These are phyloP conservation scores for Pogonognathellus flavescens DNA, from an alignment of 1,140 invertebrate species.

Conservation along the genomic window DNA sequence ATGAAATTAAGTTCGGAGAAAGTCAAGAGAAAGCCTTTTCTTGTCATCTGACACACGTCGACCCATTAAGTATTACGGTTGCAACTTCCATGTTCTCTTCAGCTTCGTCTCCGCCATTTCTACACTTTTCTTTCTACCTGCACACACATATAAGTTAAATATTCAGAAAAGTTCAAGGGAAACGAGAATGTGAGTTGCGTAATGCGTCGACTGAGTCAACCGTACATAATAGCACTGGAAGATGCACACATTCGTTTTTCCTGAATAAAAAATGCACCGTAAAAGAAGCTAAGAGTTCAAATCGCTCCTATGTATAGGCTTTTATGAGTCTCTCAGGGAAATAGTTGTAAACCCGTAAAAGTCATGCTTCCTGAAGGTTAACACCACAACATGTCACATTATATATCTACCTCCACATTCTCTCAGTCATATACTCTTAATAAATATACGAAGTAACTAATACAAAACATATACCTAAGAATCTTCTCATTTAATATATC, in stretches of 20 bases:
- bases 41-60: conserved; percentile 40
- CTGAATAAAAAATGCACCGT: conserved; percentile 52
- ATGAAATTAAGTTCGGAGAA: conserved; percentile 18
- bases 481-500: too few relatives aligned
- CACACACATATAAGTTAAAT: background rate
- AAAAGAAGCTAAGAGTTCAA: conserved; percentile 38
- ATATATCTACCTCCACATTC: background rate
- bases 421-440: too few relatives aligned
- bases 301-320: conserved; percentile 50
- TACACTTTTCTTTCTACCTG: background rate
- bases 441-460: too few relatives aligned
- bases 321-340: conserved; percentile 52
- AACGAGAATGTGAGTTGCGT: background rate
- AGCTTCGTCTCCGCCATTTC: background rate
- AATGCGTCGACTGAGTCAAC: background rate
- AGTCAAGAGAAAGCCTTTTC: conserved; percentile 16
- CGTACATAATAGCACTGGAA: background rate
- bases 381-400: background rate
- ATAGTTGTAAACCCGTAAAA: background rate
- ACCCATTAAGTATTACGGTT: too few relatives aligned
- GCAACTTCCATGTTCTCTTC: too few relatives aligned
- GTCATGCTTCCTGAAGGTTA: conserved; percentile 2
- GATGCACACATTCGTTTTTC: background rate
- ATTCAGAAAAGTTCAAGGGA: conserved; percentile 14
- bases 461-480: too few relatives aligned